Evolutionary conservation across 2,888 invertebrate genomes (phyloP).

Genomic region (Caradrina kadenii): DNA sequence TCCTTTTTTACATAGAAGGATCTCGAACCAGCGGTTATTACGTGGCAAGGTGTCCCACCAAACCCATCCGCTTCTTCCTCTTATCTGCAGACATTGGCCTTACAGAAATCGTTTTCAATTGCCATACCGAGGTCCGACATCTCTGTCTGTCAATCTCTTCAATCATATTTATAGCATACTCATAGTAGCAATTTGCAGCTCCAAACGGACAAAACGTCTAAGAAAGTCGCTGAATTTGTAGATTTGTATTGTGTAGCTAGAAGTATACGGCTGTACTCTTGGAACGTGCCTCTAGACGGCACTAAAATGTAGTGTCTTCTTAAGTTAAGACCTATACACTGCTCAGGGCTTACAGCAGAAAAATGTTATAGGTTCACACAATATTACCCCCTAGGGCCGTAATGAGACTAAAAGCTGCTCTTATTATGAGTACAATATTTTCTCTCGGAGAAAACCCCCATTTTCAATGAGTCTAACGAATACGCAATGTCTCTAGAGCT

Average conservation of each 20-base stretch:
- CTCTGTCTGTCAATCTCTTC: slow-evolving; percentile 39
- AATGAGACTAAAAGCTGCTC: slow-evolving; percentile 42
- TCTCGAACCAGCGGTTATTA: slow-evolving; percentile 33
- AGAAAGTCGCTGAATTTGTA: slow-evolving; percentile 21
- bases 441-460: slow-evolving; percentile 32
- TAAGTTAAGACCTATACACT: slow-evolving; percentile 38
- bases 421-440: slow-evolving; percentile 38
- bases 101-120: slow-evolving; percentile 58
- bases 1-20: slow-evolving; percentile 8
- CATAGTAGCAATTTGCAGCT: slow-evolving; percentile 21
- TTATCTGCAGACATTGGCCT: slow-evolving; percentile 46
- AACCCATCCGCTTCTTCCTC: background rate
- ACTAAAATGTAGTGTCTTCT: slow-evolving; percentile 51
- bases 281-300: slow-evolving; percentile 40
- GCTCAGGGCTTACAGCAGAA: slow-evolving; percentile 31
- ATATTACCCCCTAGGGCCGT: slow-evolving; percentile 40
- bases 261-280: slow-evolving; percentile 19
- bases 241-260: slow-evolving; percentile 25
- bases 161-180: slow-evolving; percentile 29
- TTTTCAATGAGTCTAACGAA: slow-evolving; percentile 58
- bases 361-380: slow-evolving; percentile 42
- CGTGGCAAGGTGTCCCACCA: slow-evolving; percentile 4
- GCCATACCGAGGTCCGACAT: slow-evolving; percentile 55
- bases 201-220: slow-evolving; percentile 38
- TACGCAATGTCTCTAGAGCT: slow-evolving; percentile 50